phyloP scores from a whole-genome alignment of 2,797 vertebrate species.

The Neoniphon sammara region DNA sequence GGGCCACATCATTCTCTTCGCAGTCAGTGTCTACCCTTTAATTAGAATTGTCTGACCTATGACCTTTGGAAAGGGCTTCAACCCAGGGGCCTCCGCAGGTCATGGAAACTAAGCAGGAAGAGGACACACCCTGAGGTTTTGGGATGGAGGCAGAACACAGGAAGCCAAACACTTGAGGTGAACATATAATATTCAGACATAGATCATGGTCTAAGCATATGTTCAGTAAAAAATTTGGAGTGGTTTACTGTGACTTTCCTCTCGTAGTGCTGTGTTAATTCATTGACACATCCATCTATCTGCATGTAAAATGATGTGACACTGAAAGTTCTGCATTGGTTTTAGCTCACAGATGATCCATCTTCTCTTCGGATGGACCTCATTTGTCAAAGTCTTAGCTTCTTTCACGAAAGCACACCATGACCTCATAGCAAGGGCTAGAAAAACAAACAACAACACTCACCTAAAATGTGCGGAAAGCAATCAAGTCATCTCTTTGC shows the following conservation, averaged over 20 bases:
- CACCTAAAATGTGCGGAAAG: slow-evolving; percentile 11
- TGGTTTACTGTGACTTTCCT: neutral
- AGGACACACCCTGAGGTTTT: slow-evolving; percentile 26
- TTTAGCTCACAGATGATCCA: slow-evolving; percentile 5
- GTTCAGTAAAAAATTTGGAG: neutral
- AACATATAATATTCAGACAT: slow-evolving; percentile 4
- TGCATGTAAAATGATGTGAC: neutral
- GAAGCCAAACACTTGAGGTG: slow-evolving; percentile 13
- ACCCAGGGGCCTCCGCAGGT: slow-evolving; percentile 48
- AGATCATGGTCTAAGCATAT: neutral
- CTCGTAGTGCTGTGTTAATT: neutral
- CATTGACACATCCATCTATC: neutral
- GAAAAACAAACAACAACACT: slow-evolving; percentile 34
- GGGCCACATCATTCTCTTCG: slow-evolving; percentile 72
- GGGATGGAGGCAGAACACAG: neutral
- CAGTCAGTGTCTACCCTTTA: slow-evolving; percentile 73
- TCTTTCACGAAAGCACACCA: slow-evolving; percentile 32
- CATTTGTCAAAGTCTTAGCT: slow-evolving; percentile 36
- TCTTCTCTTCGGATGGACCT: slow-evolving; percentile 13
- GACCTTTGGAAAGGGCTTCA: slow-evolving; percentile 68
- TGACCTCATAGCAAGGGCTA: slow-evolving; percentile 33
- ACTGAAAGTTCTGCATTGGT: neutral
- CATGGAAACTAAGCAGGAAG: slow-evolving; percentile 43
- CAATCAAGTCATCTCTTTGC: neutral
- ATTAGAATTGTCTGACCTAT: slow-evolving; percentile 77